A percentile compares a stretch with the other conserved stretches of the same genome.
Evolutionary conservation across 2,888 invertebrate genomes (phyloP).

Genomic region (Cactoblastis cactorum): DNA sequence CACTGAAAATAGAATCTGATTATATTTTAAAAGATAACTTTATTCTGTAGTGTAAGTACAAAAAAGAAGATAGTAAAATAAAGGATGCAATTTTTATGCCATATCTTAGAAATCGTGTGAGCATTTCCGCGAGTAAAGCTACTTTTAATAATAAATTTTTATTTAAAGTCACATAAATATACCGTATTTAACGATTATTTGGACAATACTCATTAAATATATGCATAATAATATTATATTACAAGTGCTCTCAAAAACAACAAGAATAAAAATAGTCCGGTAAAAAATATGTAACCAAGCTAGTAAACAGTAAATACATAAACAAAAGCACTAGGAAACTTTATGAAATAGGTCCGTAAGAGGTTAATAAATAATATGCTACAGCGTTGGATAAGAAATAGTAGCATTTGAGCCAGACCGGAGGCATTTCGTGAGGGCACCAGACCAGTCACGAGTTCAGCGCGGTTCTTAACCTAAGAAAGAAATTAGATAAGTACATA

Average conservation of each 20-base stretch:
- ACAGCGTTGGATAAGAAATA: conserved; percentile 15
- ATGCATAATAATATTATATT: too few relatives aligned
- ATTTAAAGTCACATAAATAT: too few relatives aligned
- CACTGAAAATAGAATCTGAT: too few relatives aligned
- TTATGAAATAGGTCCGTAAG: neutral
- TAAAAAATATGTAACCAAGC: neutral
- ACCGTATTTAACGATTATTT: too few relatives aligned
- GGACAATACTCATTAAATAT: too few relatives aligned
- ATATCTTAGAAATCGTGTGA: too few relatives aligned
- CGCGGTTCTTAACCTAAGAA: conserved; percentile 5
- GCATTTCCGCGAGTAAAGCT: too few relatives aligned
- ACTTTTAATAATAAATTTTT: too few relatives aligned
- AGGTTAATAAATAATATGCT: conserved; percentile 6
- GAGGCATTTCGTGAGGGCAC: conserved; percentile 16
- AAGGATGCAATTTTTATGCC: too few relatives aligned
- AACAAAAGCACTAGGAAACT: conserved; percentile 2
- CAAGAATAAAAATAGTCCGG: neutral
- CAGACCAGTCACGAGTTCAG: conserved; percentile 6
- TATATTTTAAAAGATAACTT: too few relatives aligned
- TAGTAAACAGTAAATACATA: neutral
- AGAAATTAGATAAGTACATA: conserved; percentile 2
- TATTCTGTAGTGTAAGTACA: too few relatives aligned
- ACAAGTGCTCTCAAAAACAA: neutral
- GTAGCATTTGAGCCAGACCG: conserved; percentile 16
- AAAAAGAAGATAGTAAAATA: too few relatives aligned